Base-by-base conservation (phyloP, 1,140 invertebrate species). In the Drosophila arawakana region DNA sequence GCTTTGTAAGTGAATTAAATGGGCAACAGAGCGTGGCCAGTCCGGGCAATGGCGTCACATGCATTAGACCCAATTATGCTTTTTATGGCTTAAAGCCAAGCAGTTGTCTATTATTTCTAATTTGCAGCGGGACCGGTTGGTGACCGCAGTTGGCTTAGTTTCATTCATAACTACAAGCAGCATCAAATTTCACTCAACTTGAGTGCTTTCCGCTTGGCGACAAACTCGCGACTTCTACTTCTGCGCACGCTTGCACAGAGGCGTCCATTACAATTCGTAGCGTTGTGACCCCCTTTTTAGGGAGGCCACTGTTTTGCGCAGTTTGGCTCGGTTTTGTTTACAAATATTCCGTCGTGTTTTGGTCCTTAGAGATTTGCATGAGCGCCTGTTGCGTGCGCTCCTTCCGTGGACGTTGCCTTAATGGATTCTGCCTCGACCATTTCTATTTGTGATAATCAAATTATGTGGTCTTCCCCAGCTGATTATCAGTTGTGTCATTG, bases 321-420 rank as follows among this genome's bases (percentile, higher is more conserved):
- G 10, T 61, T 61, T 41, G 43, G 7, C 71, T 73, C 66, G 25
- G 9, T 69, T 70, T 82, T 81, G 80, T 81, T 81, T 81, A 81
- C 79, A 81, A 81, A 81, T 81, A 81, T 66, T 46, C 37, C 25
- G 57, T 55, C 62, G 54, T 52, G 30, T 7, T 34, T 49, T 34
- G 47, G 25, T 62, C 70, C 70, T 58, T 58, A 43, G 79, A 76
- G 50, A 77, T 61, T 70, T 57, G 57, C 50, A 74, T 59, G 75
- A 57, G 43, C 75, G 79, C 80, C 80, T 81, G 80, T 81, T 81
- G 79, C 75, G 57, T 81, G 55, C 78, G 62, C 6, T 43, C 50
- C n/a, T 43, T 43, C 43, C n/a, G 35, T 52, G 43, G 21, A 57
- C 10, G 21, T 41, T 25, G 50, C 7, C 37, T 35, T 66, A 66